Conservation (phyloP, 2,113 vertebrate genomes). For the Chamaea fasciata region DNA sequence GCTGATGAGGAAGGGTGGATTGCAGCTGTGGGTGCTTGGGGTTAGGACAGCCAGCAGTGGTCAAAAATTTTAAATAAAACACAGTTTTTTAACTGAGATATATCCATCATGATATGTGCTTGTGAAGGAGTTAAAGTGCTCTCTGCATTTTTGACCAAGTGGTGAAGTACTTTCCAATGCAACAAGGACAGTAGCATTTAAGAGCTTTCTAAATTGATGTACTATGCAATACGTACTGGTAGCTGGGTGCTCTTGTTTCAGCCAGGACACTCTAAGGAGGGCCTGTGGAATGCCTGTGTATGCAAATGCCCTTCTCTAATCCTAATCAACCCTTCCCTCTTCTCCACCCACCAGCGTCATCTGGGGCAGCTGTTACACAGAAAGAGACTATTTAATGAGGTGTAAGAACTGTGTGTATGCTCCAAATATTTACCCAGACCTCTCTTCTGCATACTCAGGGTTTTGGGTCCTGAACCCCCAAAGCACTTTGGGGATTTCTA, state of each 20-base stretch:
- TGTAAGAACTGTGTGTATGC: neutral
- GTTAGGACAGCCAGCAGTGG: neutral
- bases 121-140: neutral
- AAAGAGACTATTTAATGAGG: neutral
- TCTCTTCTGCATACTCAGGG: neutral
- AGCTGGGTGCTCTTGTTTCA: neutral
- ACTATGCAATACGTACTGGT: fast-evolving
- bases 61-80: neutral
- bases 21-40: fast-evolving
- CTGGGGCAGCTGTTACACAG: neutral
- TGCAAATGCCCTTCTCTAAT: neutral
- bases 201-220: neutral
- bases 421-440: neutral
- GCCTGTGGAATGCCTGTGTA: neutral
- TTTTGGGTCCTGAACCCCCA: neutral
- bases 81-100: neutral
- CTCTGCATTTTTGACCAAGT: neutral
- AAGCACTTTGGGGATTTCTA: neutral
- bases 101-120: neutral
- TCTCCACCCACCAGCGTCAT: neutral
- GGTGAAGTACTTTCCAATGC: neutral
- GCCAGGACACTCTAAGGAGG: neutral
- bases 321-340: neutral
- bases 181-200: neutral
- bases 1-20: neutral